Evolutionary conservation across 2,888 invertebrate species (phyloP).

Genomic region (Ashinkailepas kermadecensis): DNA sequence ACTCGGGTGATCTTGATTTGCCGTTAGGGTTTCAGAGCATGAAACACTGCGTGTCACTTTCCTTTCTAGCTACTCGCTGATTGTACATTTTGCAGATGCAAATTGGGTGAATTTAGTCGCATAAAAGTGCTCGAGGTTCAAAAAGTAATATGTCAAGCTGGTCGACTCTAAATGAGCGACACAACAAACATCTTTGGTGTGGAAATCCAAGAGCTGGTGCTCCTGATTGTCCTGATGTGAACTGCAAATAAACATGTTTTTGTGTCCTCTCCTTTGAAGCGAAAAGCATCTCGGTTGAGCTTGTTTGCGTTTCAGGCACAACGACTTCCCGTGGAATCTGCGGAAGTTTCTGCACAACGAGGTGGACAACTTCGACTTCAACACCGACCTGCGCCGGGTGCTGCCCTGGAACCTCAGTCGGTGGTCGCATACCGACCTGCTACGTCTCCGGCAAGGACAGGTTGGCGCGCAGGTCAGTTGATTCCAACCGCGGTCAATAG

Average conservation of each 20-base stretch:
- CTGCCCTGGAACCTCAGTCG: slow-evolving; percentile 76
- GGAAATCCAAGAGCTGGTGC: not conserved
- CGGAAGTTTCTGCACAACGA: slow-evolving; percentile 80
- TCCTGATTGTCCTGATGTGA: too few species aligned
- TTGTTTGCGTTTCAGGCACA: slow-evolving; percentile 49
- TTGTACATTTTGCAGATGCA: too few species aligned
- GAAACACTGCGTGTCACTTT: too few species aligned
- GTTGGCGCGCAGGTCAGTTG: slow-evolving; percentile 72
- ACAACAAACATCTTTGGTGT: not conserved
- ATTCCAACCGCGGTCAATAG: too few species aligned
- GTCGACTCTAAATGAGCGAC: not conserved
- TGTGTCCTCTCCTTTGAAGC: not conserved
- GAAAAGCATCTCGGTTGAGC: too few species aligned
- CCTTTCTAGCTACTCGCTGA: too few species aligned
- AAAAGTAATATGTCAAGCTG: not conserved
- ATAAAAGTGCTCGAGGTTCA: not conserved
- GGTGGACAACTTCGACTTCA: slow-evolving; percentile 71
- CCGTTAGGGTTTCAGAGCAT: too few species aligned
- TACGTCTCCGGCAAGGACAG: slow-evolving; percentile 67
- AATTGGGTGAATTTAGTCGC: too few species aligned
- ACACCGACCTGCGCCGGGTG: slow-evolving; percentile 57
- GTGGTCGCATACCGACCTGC: slow-evolving; percentile 89
- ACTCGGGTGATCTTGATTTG: too few species aligned
- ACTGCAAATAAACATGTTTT: not conserved
- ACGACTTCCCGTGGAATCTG: slow-evolving; percentile 84